Evolutionary conservation across 1,140 invertebrate genomes (phyloP).

Genomic region (Drosophila takahashii): DNA sequence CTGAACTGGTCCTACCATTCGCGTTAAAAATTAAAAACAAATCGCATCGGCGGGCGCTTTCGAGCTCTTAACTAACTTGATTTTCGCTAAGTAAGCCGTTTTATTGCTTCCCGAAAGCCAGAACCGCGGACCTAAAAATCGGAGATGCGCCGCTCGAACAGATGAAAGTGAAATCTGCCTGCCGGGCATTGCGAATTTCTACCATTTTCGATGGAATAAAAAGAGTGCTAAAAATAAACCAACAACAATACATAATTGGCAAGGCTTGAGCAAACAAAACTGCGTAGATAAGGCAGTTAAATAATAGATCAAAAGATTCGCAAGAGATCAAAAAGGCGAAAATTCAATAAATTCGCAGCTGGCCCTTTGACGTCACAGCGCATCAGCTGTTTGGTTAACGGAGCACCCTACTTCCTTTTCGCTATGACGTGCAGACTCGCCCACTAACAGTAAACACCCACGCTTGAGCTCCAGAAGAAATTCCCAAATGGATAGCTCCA

Average conservation of each 20-base stretch:
- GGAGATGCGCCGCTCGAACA: not conserved
- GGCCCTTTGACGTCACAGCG: constrained; percentile 59
- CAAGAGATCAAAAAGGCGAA: constrained; percentile 23
- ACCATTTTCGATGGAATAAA: constrained; percentile 14
- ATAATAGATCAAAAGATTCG: constrained; percentile 21
- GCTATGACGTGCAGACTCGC: constrained; percentile 20
- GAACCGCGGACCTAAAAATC: not conserved
- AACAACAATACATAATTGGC: constrained; percentile 18
- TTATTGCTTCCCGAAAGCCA: constrained; percentile 7
- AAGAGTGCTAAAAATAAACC: constrained; percentile 44
- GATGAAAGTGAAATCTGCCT: constrained; percentile 23
- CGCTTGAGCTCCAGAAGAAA: not conserved
- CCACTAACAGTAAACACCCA: constrained; percentile 2
- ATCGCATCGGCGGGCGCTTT: constrained; percentile 17
- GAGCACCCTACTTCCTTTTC: constrained; percentile 28
- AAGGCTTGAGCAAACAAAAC: constrained; percentile 32
- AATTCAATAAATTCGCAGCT: constrained; percentile 57
- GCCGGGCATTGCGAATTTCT: constrained; percentile 3
- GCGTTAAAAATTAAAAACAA: constrained; percentile 18
- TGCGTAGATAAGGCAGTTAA: constrained; percentile 54
- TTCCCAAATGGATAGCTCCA: constrained; percentile 72
- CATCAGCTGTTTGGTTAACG: constrained; percentile 42
- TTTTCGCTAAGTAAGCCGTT: constrained; percentile 12
- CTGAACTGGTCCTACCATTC: constrained; percentile 11
- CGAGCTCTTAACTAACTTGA: constrained; percentile 10